Conservation (phyloP, 2,888 invertebrate species). For the Tachina grossa region DNA sequence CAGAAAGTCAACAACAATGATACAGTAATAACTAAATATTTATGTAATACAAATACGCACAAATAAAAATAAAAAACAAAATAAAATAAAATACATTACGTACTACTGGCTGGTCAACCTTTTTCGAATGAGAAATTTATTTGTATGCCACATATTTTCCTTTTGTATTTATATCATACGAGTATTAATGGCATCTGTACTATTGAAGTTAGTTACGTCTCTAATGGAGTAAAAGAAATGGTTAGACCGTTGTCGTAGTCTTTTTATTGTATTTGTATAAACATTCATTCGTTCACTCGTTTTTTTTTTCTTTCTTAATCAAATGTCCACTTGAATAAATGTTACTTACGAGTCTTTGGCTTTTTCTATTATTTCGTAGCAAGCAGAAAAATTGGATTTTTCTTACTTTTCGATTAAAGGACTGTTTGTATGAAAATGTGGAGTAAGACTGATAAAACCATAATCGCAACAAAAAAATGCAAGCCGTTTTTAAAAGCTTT, state of each 20-base stretch:
- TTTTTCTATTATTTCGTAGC: conserved; percentile 24
- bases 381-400: conserved; percentile 46
- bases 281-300: background rate
- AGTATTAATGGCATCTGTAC: conserved; percentile 59
- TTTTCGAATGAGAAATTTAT: conserved; percentile 24
- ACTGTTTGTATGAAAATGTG: conserved; percentile 47
- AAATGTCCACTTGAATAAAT: conserved; percentile 67
- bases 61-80: conserved; percentile 11
- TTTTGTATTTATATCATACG: conserved; percentile 32
- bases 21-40: conserved; percentile 40
- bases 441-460: conserved; percentile 11
- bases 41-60: conserved; percentile 33
- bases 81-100: conserved; percentile 11
- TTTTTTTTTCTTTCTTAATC: conserved; percentile 38
- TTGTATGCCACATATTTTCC: conserved; percentile 14
- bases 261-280: background rate
- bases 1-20: conserved; percentile 47
- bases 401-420: conserved; percentile 51
- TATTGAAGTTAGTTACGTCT: conserved; percentile 65
- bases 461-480: conserved; percentile 10
- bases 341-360: conserved; percentile 47
- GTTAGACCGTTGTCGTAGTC: conserved; percentile 28
- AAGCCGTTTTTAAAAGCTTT: background rate
- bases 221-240: conserved; percentile 46
- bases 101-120: conserved; percentile 49